Evolutionary conservation across 2,113 vertebrate genomes (phyloP).

Genomic region (Hypomesus transpacificus): DNA sequence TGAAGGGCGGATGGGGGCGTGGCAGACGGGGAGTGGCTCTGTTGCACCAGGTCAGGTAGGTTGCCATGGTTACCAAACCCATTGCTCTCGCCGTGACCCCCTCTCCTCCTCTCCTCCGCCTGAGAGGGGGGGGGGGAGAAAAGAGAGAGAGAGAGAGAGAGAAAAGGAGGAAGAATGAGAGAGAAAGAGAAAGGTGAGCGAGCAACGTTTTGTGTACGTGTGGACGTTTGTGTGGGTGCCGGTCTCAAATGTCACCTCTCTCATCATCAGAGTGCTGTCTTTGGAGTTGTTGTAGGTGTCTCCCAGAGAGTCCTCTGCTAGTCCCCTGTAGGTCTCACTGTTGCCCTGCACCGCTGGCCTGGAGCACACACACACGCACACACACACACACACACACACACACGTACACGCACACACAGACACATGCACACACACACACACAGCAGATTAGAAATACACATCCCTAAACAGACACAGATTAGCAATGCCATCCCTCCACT

Average conservation of each 20-base stretch:
- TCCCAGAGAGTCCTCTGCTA: slow-evolving; percentile 77
- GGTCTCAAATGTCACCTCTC: slow-evolving; percentile 76
- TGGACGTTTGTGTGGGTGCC: slow-evolving; percentile 3
- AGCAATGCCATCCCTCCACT: background rate
- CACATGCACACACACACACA: slow-evolving; percentile 25
- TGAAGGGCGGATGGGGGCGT: slow-evolving; percentile 85
- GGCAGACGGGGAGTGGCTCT: slow-evolving; percentile 88
- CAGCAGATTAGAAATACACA: slow-evolving; percentile 1
- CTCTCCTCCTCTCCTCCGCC: slow-evolving; percentile 84
- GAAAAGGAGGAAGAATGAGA: slow-evolving; percentile 11
- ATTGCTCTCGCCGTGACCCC: slow-evolving; percentile 88
- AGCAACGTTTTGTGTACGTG: slow-evolving; percentile 15
- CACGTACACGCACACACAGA: slow-evolving; percentile 28
- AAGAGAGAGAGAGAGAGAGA: slow-evolving; percentile 27
- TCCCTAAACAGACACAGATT: background rate
- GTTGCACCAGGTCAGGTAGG: slow-evolving; percentile 94
- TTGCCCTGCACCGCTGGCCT: slow-evolving; percentile 84
- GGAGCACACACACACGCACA: slow-evolving; percentile 39
- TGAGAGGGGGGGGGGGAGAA: slow-evolving; percentile 50
- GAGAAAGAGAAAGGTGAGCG: background rate
- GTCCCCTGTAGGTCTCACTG: slow-evolving; percentile 80
- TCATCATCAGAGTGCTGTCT: slow-evolving; percentile 89
- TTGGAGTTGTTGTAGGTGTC: slow-evolving; percentile 87
- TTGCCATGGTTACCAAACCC: slow-evolving; percentile 94
- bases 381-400: slow-evolving; percentile 7